These are phyloP conservation scores for Araneus ventricosus DNA, from an alignment of 1,140 invertebrate genomes.

Conservation along the genomic window DNA sequence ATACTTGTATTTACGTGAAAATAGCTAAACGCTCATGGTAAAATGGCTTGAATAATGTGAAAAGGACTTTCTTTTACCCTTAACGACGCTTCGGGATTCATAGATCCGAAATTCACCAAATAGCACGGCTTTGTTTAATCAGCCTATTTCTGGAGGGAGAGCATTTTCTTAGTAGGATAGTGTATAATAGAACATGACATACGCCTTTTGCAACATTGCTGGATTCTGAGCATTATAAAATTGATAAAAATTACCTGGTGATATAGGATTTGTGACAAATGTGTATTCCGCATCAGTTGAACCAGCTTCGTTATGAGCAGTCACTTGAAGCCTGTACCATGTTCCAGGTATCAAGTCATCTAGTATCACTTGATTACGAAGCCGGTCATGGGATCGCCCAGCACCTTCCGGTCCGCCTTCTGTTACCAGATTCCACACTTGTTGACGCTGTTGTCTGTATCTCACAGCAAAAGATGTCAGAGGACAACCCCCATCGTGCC, in stretches of 20 bases:
- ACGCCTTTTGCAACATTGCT: background rate
- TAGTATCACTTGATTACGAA: slow-evolving; percentile 77
- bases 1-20: too few relatives aligned
- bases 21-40: too few relatives aligned
- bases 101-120: too few relatives aligned
- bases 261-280: slow-evolving; percentile 82
- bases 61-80: too few relatives aligned
- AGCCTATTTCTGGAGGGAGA: too few relatives aligned
- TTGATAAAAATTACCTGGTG: slow-evolving; percentile 30
- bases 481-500: slow-evolving; percentile 90
- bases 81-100: too few relatives aligned
- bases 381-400: background rate
- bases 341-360: slow-evolving; percentile 89
- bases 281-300: slow-evolving; percentile 91
- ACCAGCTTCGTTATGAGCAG: slow-evolving; percentile 94
- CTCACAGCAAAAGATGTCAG: slow-evolving; percentile 86
- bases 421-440: slow-evolving; percentile 72
- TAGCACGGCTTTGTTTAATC: too few relatives aligned
- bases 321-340: slow-evolving; percentile 91
- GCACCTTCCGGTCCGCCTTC: slow-evolving; percentile 23
- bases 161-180: too few relatives aligned
- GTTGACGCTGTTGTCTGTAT: slow-evolving; percentile 78
- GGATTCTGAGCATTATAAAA: background rate
- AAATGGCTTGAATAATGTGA: too few relatives aligned
- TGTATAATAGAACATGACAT: too few relatives aligned